A percentile compares a stretch with the other conserved stretches of the same genome.
Evolutionary conservation across 2,797 vertebrate genomes (phyloP).

Genomic region (Molossus molossus): DNA sequence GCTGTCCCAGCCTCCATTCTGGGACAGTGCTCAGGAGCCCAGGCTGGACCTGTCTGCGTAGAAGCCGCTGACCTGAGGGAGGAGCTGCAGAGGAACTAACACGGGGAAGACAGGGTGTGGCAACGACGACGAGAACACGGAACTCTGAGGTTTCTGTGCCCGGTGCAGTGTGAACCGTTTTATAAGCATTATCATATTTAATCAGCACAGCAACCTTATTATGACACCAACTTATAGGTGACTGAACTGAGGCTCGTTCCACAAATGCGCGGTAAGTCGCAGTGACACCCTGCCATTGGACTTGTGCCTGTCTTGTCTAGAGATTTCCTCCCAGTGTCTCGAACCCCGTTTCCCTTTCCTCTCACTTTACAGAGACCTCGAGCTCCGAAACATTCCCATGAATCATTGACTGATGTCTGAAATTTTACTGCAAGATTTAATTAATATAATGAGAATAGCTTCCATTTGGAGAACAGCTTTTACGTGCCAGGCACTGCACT

Average conservation of each 20-base stretch:
- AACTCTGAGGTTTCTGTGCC: background rate
- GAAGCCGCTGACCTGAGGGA: background rate
- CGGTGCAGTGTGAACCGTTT: background rate
- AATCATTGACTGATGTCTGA: background rate
- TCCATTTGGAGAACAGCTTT: background rate
- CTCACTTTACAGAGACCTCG: constrained; percentile 21
- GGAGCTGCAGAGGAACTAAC: background rate
- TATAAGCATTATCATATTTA: background rate
- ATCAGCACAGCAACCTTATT: background rate
- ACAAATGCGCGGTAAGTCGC: background rate
- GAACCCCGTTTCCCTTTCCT: background rate
- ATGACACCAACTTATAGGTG: background rate
- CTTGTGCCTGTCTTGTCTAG: background rate
- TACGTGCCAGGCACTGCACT: background rate
- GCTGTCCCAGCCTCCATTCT: background rate
- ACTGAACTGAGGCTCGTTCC: background rate
- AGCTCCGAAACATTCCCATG: constrained; percentile 28
- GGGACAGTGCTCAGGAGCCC: background rate
- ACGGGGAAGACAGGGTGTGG: background rate
- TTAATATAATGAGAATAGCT: background rate
- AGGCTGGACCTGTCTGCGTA: background rate
- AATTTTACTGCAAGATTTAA: constrained; percentile 63
- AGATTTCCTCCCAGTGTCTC: background rate
- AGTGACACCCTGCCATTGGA: background rate
- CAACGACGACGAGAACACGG: background rate